Evolutionary conservation across 2,113 vertebrate genomes (phyloP).

Genomic region (Myotis brandtii): DNA sequence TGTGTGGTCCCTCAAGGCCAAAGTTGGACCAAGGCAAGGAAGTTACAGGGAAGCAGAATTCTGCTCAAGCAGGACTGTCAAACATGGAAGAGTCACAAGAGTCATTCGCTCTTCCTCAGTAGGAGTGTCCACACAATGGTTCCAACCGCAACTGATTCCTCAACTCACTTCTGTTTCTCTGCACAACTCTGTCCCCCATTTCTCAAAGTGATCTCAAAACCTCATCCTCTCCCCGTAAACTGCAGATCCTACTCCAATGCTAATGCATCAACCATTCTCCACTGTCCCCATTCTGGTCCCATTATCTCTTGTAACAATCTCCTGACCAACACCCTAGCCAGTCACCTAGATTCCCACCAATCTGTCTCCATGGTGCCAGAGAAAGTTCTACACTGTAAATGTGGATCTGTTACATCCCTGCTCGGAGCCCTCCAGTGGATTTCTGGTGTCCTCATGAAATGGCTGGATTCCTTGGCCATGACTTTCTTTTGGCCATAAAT

Average conservation of each 20-base stretch:
- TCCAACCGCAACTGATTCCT: background rate
- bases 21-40: background rate
- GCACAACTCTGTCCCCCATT: background rate
- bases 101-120: background rate
- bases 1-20: background rate
- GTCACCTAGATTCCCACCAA: background rate
- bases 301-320: background rate
- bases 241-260: background rate
- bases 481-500: background rate
- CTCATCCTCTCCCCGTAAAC: background rate
- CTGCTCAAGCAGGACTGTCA: background rate
- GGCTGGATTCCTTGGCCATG: background rate
- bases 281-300: background rate
- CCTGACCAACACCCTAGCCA: background rate
- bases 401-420: background rate
- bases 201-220: background rate
- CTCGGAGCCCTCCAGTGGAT: background rate
- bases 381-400: slow-evolving; percentile 1
- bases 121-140: background rate
- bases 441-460: background rate
- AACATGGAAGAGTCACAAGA: background rate
- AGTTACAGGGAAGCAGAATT: background rate
- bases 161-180: background rate
- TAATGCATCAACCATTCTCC: background rate
- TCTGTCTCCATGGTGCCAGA: background rate